A percentile compares a stretch with the other conserved stretches of the same genome.
Evolutionary conservation across 2,113 vertebrate species (phyloP).

Genomic region (Tragelaphus scriptus): DNA sequence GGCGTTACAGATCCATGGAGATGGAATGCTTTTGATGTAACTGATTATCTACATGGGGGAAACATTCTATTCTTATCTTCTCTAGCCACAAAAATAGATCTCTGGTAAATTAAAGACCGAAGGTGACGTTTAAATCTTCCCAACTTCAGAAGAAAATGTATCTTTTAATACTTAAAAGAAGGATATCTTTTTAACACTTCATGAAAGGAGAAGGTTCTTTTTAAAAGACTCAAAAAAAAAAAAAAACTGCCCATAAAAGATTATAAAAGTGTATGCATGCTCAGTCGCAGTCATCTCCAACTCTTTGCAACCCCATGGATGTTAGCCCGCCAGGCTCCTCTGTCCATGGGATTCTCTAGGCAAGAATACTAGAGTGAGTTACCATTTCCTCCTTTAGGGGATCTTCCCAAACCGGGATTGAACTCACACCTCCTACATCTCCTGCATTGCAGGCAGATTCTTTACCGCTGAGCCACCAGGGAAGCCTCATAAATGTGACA

Average conservation of each 20-base stretch:
- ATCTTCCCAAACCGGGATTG: background rate
- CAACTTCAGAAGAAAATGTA: background rate
- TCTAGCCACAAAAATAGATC: background rate
- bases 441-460: background rate
- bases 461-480: background rate
- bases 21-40: background rate
- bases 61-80: background rate
- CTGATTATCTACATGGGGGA: background rate
- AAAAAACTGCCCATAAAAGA: background rate
- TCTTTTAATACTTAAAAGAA: background rate
- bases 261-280: background rate
- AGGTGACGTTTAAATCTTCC: background rate
- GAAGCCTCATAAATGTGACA: background rate
- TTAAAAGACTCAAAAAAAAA: background rate
- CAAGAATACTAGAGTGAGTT: background rate
- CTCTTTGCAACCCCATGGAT: background rate
- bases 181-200: background rate
- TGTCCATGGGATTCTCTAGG: background rate
- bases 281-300: background rate
- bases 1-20: background rate
- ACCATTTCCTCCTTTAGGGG: background rate
- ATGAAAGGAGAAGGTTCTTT: background rate
- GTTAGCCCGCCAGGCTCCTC: background rate
- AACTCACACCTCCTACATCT: background rate
- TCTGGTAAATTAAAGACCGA: background rate